Evolutionary conservation across 2,113 vertebrate genomes (phyloP).

Genomic region (Tiliqua scincoides): DNA sequence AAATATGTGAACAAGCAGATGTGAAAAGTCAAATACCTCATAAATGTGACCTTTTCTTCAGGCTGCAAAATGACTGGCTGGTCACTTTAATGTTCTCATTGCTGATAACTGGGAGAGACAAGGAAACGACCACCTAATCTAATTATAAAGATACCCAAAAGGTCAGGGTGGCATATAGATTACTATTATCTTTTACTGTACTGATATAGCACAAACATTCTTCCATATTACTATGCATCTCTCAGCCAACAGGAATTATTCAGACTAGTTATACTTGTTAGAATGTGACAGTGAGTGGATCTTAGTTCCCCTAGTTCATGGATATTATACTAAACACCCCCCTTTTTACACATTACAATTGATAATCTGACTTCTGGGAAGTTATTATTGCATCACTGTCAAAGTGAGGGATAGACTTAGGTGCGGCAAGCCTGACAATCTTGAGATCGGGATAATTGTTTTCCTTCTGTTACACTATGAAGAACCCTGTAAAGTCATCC

Average conservation of each 20-base stretch:
- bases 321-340: background rate
- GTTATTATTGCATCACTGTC: background rate
- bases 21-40: slow-evolving; percentile 11
- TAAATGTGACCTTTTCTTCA: slow-evolving; percentile 4
- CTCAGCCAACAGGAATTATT: background rate
- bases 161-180: background rate
- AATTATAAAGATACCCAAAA: slow-evolving; percentile 33
- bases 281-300: background rate
- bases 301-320: background rate
- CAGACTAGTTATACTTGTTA: background rate
- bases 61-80: slow-evolving; percentile 20
- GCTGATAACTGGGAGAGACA: background rate
- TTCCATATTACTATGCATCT: background rate
- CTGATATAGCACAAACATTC: slow-evolving; percentile 1
- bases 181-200: slow-evolving; percentile 6
- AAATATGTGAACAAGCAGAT: slow-evolving; percentile 25
- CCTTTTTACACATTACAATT: background rate
- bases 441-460: no score
- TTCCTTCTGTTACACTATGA: no score
- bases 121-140: slow-evolving; percentile 17
- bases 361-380: background rate
- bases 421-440: no score
- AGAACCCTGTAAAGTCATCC: no score
- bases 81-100: slow-evolving; percentile 8
- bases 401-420: background rate